Evolutionary conservation across 2,797 vertebrate species (phyloP).

Genomic region (Crocodylus rhombifer): DNA sequence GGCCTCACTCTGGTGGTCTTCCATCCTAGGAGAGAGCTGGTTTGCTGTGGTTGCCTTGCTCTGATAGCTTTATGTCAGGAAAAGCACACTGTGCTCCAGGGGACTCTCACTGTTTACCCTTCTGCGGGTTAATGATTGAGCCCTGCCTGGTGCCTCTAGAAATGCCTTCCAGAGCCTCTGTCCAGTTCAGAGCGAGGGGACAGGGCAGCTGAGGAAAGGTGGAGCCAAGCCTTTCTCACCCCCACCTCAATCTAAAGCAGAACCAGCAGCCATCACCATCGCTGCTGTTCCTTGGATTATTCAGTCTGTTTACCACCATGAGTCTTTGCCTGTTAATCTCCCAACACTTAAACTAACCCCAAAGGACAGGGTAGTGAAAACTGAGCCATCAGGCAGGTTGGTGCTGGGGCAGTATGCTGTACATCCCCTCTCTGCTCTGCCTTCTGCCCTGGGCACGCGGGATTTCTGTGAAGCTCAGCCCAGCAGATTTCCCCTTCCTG

Average conservation of each 20-base stretch:
- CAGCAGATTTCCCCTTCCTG: background rate
- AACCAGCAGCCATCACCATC: background rate
- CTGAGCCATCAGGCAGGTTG: background rate
- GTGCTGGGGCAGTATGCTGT: rapidly evolving
- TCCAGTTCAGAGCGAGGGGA: constrained; percentile 10
- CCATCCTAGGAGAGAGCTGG: background rate
- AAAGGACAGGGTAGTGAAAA: background rate
- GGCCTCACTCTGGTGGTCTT: background rate
- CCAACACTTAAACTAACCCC: background rate
- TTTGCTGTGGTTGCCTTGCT: constrained; percentile 19
- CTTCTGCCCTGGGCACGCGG: background rate
- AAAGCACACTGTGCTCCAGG: constrained; percentile 24
- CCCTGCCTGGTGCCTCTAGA: background rate
- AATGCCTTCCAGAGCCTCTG: background rate
- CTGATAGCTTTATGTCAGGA: constrained; percentile 46
- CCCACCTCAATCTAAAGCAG: background rate
- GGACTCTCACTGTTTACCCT: constrained; percentile 30
- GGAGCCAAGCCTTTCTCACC: background rate
- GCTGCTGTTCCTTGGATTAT: background rate
- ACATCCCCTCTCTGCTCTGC: background rate
- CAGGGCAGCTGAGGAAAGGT: background rate
- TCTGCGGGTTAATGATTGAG: constrained; percentile 66
- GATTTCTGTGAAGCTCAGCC: background rate
- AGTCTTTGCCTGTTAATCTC: background rate
- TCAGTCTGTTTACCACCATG: constrained; percentile 9